Conservation (phyloP, 2,113 vertebrate species). For the Parus major region DNA sequence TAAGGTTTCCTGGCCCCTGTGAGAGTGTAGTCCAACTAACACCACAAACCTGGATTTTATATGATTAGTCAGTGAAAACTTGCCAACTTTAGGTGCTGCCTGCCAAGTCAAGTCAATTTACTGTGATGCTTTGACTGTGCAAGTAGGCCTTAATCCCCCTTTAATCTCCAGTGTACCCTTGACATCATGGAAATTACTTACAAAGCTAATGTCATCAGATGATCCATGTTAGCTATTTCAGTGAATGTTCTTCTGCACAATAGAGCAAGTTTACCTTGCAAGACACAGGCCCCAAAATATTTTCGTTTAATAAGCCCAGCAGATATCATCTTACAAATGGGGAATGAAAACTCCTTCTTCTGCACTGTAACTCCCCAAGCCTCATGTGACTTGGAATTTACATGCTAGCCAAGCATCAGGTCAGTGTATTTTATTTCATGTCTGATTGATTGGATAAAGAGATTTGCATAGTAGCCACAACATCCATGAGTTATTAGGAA, state of each 20-base stretch:
- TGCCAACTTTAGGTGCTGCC: slow-evolving; percentile 63
- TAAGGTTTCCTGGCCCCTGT: slow-evolving; percentile 51
- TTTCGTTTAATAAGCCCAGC: slow-evolving; percentile 35
- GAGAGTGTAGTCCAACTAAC: slow-evolving; percentile 54
- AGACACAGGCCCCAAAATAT: slow-evolving; percentile 51
- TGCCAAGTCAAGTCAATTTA: slow-evolving; percentile 78
- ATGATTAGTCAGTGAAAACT: slow-evolving; percentile 70
- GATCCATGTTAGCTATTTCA: slow-evolving; percentile 73
- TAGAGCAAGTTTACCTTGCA: slow-evolving; percentile 58
- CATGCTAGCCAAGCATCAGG: slow-evolving; percentile 20
- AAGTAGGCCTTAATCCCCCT: slow-evolving; percentile 72
- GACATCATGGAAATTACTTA: slow-evolving; percentile 79
- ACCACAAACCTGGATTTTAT: slow-evolving; percentile 67
- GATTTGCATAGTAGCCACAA: slow-evolving; percentile 61
- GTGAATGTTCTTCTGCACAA: slow-evolving; percentile 60
- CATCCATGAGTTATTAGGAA: slow-evolving; percentile 28
- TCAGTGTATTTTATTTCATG: slow-evolving; percentile 62
- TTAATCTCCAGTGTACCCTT: slow-evolving; percentile 77
- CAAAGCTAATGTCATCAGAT: slow-evolving; percentile 75
- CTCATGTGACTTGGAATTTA: slow-evolving; percentile 46
- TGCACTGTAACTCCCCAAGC: slow-evolving; percentile 31
- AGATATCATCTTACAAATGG: slow-evolving; percentile 51
- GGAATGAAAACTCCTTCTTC: slow-evolving; percentile 51
- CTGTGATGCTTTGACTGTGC: slow-evolving; percentile 70
- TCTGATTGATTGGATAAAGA: slow-evolving; percentile 71